These are phyloP conservation scores for Eulemur rufifrons DNA, from an alignment of 2,113 vertebrate species.

Conservation along the genomic window DNA sequence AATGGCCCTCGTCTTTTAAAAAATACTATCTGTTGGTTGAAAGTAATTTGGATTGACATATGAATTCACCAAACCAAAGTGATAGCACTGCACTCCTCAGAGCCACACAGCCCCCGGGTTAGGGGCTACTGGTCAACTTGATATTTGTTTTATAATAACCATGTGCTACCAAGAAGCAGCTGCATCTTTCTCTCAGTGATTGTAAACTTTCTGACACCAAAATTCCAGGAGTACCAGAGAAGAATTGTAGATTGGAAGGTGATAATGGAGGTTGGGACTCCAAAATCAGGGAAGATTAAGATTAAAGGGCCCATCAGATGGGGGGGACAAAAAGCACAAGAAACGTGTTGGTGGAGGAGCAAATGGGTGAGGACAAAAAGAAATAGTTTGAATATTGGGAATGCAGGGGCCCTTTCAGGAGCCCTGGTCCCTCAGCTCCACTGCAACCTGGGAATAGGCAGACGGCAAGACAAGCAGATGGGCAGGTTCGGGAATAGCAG, in stretches of 20 bases:
- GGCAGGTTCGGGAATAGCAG: slow-evolving; percentile 69
- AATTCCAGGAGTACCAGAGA: slow-evolving; percentile 21
- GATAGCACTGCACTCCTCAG: not conserved
- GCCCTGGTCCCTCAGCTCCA: not conserved
- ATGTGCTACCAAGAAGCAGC: not conserved
- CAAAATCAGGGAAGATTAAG: not conserved
- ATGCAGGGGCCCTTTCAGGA: not conserved
- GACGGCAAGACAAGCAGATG: slow-evolving; percentile 70
- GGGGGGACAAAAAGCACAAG: slow-evolving; percentile 17
- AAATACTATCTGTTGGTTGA: not conserved
- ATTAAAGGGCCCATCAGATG: not conserved
- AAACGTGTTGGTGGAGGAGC: not conserved
- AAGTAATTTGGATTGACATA: not conserved
- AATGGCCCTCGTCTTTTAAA: not conserved
- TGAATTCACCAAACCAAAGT: not conserved
- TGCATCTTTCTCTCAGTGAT: not conserved
- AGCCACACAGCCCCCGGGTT: not conserved
- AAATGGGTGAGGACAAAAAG: not conserved
- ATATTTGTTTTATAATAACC: not conserved
- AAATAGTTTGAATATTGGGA: not conserved
- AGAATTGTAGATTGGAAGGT: not conserved
- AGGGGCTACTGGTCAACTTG: not conserved
- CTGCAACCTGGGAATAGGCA: slow-evolving; percentile 52
- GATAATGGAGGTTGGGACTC: not conserved
- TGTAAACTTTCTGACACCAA: not conserved